phyloP scores from a whole-genome alignment of 2,797 vertebrate genomes.

The Sebastes taczanowskii region DNA sequence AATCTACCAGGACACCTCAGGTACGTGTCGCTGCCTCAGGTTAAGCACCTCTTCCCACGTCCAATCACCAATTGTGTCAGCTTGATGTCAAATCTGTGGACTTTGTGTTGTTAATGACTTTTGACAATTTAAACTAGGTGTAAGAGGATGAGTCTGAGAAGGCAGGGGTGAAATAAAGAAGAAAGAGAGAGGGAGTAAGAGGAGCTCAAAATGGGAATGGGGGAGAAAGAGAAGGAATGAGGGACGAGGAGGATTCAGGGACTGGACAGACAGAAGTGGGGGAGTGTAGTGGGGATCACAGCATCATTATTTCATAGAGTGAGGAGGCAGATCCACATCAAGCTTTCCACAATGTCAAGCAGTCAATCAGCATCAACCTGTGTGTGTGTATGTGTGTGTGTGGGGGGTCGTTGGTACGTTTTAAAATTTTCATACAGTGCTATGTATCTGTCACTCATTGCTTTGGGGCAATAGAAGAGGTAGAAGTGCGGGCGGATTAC shows the following conservation, averaged over 20 bases:
- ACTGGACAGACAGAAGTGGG: constrained; percentile 6
- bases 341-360: constrained; percentile 58
- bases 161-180: neutral
- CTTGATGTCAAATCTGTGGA: neutral
- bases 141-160: neutral
- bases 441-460: constrained; percentile 74
- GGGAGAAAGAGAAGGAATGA: neutral
- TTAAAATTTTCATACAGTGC: constrained; percentile 68
- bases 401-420: neutral
- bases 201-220: neutral
- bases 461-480: constrained; percentile 69
- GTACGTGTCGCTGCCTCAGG: neutral
- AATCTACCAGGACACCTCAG: too few relatives aligned
- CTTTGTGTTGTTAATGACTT: neutral
- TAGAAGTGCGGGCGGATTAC: constrained; percentile 54
- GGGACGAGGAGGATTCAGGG: neutral
- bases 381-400: constrained; percentile 6
- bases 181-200: neutral
- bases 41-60: neutral
- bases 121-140: neutral
- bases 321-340: constrained; percentile 51
- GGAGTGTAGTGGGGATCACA: neutral
- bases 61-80: neutral
- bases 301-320: constrained; percentile 71
- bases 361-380: constrained; percentile 51